Base-by-base conservation (phyloP, 2,113 vertebrate species). In the Catharus minimus region DNA sequence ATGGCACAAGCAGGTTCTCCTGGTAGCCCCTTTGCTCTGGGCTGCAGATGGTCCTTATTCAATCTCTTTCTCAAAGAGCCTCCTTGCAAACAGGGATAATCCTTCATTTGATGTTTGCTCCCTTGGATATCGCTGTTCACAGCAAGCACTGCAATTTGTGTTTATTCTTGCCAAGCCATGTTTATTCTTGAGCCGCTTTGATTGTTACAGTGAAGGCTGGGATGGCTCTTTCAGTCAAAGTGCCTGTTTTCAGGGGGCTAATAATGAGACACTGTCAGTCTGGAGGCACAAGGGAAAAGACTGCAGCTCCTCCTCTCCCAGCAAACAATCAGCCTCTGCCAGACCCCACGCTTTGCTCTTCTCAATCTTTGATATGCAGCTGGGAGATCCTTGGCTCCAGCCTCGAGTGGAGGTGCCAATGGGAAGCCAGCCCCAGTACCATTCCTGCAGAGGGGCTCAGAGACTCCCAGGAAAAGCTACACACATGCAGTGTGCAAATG, bases 151-250 rank as follows among this genome's bases (percentile, higher is more conserved):
- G 92, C 92, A 94, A 95, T 95, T 96, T 96, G 91, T 94, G 90
- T 95, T 96, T 95, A 95, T 95, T 95, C 89, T 96, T 92, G 94
- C 95, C 95, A 95, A 94, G 86, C 89, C 94, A 46, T 94, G 95
- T 94, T 96, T 96, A 95, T 94, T 96, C 89, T 95, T 74, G 77
- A 95, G 86, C 91, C 1, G 30, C 95, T 95, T 96, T 95, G 95
- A 96, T 95, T 95, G 91, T 92, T 95, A 94, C 91, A 94, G 84
- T 28, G 81, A 87, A 89, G 82, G 91, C 92, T 92, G 55, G 86
- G 86, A 95, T 52, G 56, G 92, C 78, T 93, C 86, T 92, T 89
- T 87, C 93, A 86, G 92, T 90, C 89, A 80, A 95, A 95, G 91
- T 73, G 91, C 74, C 74, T 93, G 93, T 87, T 95, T 95, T 84